Base-by-base conservation (phyloP, 1,140 invertebrate genomes). In the Meloidogyne hapla region DNA sequence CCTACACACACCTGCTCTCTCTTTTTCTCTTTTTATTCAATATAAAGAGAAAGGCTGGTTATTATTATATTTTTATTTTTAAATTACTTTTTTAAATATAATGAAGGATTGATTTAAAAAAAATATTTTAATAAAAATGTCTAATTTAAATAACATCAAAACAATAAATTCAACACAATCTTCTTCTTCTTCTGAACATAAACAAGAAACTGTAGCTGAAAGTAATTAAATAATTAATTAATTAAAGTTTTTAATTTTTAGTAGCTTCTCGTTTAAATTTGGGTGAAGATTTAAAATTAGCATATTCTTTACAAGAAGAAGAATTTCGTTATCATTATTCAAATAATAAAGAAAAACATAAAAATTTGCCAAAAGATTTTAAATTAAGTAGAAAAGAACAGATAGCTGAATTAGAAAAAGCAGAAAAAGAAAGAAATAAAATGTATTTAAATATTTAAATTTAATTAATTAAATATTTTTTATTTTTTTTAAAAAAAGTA, bases 321-420 rank as follows among this genome's bases (percentile, higher is more conserved):
- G 73, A 75, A 33, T 75, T 75, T 25, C 26, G 63, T 25, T 42
- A 1, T 48, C 69, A 66, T 48, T 75, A 40, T 67, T 63, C 75
- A 8, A 38, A 64, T 45, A 63, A 64, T 63, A n/a, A 45, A 40
- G 66, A 23, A 23, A 56, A 74, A 25, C 13, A 62, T 28, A 40
- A 26, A n/a, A 76, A 28, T 75, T 23, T 72, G 23, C 9, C 45
- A 2, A 25, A 25, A 3, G 65, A 76, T 33, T 38, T n/a, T 61
- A 77, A 62, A 62, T 61, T 77, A n/a, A 28, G 76, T 38, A 42
- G 25, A 28, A 45, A 66, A 25, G 38, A 77, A 71, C 23, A 69
- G 38, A 26, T 23, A 26, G 13, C 4, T 21, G 65, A 67, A 42
- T 42, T 38, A n/a, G 5, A 21, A 38, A 63, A 63, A 63, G 45